These are phyloP conservation scores for Gymnogyps californianus DNA, from an alignment of 2,113 vertebrate species.

Conservation along the genomic window DNA sequence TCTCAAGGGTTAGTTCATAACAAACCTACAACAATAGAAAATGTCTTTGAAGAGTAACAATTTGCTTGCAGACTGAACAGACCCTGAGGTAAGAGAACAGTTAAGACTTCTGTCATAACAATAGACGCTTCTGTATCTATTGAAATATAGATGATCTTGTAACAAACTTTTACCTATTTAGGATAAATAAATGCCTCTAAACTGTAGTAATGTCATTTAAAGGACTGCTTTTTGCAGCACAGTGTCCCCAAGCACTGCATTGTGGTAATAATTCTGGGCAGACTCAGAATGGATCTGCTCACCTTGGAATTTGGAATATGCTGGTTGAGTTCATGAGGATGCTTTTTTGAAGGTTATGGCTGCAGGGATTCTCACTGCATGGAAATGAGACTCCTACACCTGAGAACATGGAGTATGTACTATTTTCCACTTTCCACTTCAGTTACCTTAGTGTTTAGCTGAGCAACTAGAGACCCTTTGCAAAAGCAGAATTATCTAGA, in stretches of 20 bases:
- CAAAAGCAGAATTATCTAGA: background rate
- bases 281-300: background rate
- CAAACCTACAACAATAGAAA: background rate
- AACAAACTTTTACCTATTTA: background rate
- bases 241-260: background rate
- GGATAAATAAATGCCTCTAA: background rate
- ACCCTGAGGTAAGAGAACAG: conserved; percentile 1
- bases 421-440: background rate
- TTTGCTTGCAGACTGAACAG: background rate
- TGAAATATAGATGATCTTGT: background rate
- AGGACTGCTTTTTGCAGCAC: background rate
- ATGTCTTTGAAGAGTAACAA: background rate
- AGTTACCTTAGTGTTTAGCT: background rate
- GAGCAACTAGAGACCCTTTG: background rate
- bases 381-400: background rate
- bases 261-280: background rate
- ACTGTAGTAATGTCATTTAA: background rate
- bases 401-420: background rate
- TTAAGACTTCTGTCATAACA: background rate
- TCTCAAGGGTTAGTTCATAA: conserved; percentile 14
- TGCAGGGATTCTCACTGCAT: background rate
- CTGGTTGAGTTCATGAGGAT: background rate
- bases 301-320: background rate
- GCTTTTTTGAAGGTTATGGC: background rate
- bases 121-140: background rate